Conservation (phyloP, 2,113 vertebrate species). For the Redunca redunca region DNA sequence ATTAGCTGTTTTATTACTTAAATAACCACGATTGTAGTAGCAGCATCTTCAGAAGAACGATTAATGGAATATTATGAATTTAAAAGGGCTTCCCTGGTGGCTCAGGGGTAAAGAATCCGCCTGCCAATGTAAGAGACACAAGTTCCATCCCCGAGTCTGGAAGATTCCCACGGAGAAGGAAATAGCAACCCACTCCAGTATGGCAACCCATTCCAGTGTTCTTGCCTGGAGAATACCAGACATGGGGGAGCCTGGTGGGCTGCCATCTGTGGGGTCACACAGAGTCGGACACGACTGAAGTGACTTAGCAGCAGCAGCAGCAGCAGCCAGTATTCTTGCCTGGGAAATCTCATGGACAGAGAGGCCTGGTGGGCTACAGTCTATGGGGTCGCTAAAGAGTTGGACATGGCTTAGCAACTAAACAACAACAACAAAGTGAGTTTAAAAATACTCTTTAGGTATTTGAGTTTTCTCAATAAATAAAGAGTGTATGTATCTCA, state of each 20-base stretch:
- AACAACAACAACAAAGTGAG: background rate
- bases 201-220: background rate
- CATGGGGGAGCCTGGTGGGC: too few species aligned
- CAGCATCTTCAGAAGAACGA: background rate
- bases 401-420: background rate
- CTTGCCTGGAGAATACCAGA: background rate
- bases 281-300: too few species aligned
- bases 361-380: background rate
- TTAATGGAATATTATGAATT: slow-evolving; percentile 19
- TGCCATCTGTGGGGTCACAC: too few species aligned
- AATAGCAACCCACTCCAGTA: background rate
- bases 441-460: background rate
- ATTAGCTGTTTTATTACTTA: slow-evolving; percentile 7
- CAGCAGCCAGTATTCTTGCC: background rate
- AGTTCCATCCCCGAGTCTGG: background rate
- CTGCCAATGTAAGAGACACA: background rate
- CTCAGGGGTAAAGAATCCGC: background rate
- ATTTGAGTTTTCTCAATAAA: background rate
- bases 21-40: background rate
- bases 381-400: background rate
- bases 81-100: background rate
- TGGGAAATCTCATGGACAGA: background rate
- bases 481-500: background rate
- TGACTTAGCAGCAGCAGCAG: background rate
- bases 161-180: background rate